phyloP scores from a whole-genome alignment of 2,113 vertebrate genomes.

The Myrmophylax atrothorax region DNA sequence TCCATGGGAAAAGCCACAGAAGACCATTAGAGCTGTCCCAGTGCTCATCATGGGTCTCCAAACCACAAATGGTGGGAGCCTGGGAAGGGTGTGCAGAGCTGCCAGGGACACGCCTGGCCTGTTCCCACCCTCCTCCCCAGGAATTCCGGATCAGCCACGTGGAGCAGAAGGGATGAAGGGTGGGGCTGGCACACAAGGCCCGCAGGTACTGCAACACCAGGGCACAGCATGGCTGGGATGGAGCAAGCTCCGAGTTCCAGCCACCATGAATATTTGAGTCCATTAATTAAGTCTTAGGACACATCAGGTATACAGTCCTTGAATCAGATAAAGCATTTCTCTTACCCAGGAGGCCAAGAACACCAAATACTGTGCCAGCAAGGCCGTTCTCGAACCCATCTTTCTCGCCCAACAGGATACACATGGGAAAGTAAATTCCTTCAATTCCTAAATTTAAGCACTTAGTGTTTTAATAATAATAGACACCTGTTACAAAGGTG shows the following conservation, averaged over 20 bases:
- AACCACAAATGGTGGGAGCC: rapidly evolving
- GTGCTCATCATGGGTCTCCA: rapidly evolving
- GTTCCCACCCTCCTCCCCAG: neutral
- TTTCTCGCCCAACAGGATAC: neutral
- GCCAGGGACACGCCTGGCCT: rapidly evolving
- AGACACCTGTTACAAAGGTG: neutral
- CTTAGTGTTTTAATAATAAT: neutral
- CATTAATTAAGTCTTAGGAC: neutral
- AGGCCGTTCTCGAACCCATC: neutral
- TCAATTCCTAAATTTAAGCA: neutral
- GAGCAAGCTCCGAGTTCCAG: neutral
- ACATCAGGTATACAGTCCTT: neutral
- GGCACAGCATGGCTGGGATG: neutral
- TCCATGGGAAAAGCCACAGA: neutral
- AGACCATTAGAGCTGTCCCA: neutral
- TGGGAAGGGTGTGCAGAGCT: neutral
- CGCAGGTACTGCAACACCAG: neutral
- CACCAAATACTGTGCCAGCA: neutral
- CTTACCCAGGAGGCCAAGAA: neutral
- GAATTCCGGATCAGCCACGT: rapidly evolving
- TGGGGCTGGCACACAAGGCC: neutral
- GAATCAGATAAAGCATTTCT: neutral
- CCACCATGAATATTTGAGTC: neutral
- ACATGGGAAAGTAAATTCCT: neutral
- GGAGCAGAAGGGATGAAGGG: neutral